Conservation (phyloP, 2,888 invertebrate species). For the Crioceris asparagi region DNA sequence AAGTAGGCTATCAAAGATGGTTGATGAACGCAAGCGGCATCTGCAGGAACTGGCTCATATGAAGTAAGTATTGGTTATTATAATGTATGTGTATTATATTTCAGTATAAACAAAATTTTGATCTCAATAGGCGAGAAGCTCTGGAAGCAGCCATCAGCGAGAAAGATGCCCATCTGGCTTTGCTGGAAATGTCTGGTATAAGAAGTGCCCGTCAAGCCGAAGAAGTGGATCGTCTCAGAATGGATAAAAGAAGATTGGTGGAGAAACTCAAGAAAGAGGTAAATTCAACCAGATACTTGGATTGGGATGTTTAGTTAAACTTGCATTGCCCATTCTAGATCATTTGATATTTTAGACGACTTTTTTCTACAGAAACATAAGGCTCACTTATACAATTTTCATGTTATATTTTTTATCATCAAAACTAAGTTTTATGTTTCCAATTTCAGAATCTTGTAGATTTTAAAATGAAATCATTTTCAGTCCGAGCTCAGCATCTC, state of each 20-base stretch:
- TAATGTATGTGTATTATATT: not conserved
- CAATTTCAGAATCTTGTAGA: not conserved
- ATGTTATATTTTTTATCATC: not conserved
- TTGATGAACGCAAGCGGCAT: conserved; percentile 53
- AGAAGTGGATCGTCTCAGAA: conserved; percentile 55
- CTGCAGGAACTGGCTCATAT: conserved; percentile 66
- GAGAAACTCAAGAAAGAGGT: conserved; percentile 63
- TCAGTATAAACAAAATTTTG: not conserved
- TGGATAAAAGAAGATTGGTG: conserved; percentile 60
- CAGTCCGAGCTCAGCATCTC: conserved; percentile 36
- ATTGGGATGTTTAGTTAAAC: too few relatives aligned
- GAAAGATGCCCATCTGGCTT: conserved; percentile 78
- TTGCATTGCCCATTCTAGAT: too few relatives aligned
- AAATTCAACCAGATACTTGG: conserved; percentile 11
- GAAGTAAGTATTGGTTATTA: conserved; percentile 64
- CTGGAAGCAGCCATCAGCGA: conserved; percentile 75
- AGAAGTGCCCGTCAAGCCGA: conserved; percentile 52
- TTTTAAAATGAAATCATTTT: conserved; percentile 8
- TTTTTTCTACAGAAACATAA: too few relatives aligned
- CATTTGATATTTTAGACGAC: too few relatives aligned
- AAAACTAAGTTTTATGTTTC: too few relatives aligned
- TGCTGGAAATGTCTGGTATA: conserved; percentile 65
- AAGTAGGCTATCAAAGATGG: conserved; percentile 46
- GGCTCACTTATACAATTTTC: not conserved
- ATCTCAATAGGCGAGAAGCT: conserved; percentile 61